Conservation (phyloP, 2,888 invertebrate genomes). For the Mactromeris polynyma region DNA sequence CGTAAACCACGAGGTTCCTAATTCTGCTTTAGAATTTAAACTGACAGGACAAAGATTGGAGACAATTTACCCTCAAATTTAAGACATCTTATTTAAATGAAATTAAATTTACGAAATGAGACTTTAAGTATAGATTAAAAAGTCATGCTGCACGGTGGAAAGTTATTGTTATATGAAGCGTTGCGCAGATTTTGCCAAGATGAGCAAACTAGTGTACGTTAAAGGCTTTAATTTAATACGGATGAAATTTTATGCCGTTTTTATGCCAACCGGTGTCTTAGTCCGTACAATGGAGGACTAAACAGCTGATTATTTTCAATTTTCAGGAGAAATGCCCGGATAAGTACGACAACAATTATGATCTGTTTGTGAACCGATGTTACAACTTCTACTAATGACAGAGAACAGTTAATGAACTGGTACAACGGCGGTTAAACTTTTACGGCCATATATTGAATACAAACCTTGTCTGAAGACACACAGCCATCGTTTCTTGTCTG, state of each 20-base stretch:
- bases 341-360: neutral
- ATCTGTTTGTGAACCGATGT: neutral
- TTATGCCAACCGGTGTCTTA: constrained; percentile 52
- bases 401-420: neutral
- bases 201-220: constrained; percentile 38
- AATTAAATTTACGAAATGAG: constrained; percentile 62
- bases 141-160: constrained; percentile 50
- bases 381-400: neutral
- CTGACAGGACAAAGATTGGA: constrained; percentile 55
- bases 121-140: constrained; percentile 61
- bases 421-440: neutral
- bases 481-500: neutral
- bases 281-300: constrained; percentile 16
- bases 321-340: constrained; percentile 18
- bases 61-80: constrained; percentile 59
- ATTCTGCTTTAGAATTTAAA: constrained; percentile 47
- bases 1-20: constrained; percentile 31
- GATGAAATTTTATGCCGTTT: constrained; percentile 53
- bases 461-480: neutral
- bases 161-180: constrained; percentile 49
- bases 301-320: constrained; percentile 69
- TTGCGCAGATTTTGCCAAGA: constrained; percentile 46
- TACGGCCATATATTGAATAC: neutral
- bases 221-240: constrained; percentile 59
- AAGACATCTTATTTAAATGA: constrained; percentile 71